Base-by-base conservation (phyloP, 2,113 vertebrate genomes). In the Hippocampus mohnikei region DNA sequence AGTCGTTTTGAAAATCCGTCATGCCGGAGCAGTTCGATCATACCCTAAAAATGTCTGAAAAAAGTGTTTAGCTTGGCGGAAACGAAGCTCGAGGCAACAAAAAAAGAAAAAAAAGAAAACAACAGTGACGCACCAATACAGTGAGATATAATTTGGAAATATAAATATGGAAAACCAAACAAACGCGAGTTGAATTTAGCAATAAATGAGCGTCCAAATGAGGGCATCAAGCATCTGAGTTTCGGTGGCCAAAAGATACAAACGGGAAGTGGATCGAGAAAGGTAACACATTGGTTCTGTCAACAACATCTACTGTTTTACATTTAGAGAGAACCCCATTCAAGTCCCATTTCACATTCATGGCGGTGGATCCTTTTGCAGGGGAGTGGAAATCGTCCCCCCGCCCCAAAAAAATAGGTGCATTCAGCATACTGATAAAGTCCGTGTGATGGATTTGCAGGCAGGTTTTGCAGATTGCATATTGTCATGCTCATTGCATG, bases 311-410 rank as follows among this genome's bases (percentile, higher is more conserved):
- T 16, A 42, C 74, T 68, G 58, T 58, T 82, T 82, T 76, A 69
- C 80, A 84, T 82, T 79, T 84, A 79, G 56, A 63, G 63, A 77
- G 53, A 72, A 61, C 25, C 72, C 63, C 33, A 41, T 73, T 79
- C 18, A 70, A 71, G 52, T 73, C 76, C n/a, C 79, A 84, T 74
- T 84, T 80, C 69, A 71, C 66, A 81, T 81, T 81, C 73, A 69
- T 74, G 70, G 70, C 46, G 23, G 27, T 15, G 15, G 23, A 59
- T 59, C 56, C 27, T 59, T 23, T 56, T 23, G n/a, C 23, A 12
- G n/a, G 56, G 27, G 27, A 59, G 56, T 29, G 27, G 15, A 33
- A 59, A 59, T 18, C 33, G 56, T 29, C n/a, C 53, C 29, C 29
- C 29, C 29, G 2, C 29, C 29, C 29, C 29, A 11, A 15, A 16